These are phyloP conservation scores for Drosophila kanapiae DNA, from an alignment of 1,140 invertebrate species.

Conservation along the genomic window DNA sequence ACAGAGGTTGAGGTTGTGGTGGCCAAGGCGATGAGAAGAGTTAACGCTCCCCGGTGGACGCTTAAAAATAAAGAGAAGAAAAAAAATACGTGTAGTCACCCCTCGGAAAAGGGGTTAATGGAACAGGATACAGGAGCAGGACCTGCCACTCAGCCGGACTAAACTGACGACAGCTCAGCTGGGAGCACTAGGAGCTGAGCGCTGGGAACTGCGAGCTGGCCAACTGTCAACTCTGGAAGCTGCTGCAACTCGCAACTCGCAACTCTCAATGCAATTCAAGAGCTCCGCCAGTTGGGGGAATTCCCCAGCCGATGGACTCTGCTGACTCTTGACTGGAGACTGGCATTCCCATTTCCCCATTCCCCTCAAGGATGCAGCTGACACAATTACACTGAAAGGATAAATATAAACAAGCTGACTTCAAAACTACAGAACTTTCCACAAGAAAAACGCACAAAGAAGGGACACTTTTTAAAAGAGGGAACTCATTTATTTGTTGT, in stretches of 20 bases:
- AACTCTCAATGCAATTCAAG: constrained; percentile 31
- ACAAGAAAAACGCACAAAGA: too few relatives aligned
- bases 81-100: neutral
- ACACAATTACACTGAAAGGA: constrained; percentile 7
- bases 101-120: neutral
- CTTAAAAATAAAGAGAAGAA: constrained; percentile 41
- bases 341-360: neutral
- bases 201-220: constrained; percentile 9
- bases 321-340: constrained; percentile 41
- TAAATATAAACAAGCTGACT: neutral
- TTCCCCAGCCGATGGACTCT: constrained; percentile 22
- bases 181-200: constrained; percentile 30
- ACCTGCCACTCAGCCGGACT: constrained; percentile 64
- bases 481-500: too few relatives aligned
- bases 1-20: too few relatives aligned
- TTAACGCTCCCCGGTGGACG: constrained; percentile 69
- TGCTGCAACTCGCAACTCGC: constrained; percentile 9
- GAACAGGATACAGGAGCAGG: constrained; percentile 38
- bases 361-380: constrained; percentile 29
- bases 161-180: constrained; percentile 74
- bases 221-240: constrained; percentile 26
- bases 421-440: too few relatives aligned
- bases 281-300: constrained; percentile 12
- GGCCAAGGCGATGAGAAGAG: constrained; percentile 41
- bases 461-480: too few relatives aligned